Conservation (phyloP, 1,140 invertebrate genomes). For the Drosophila ficusphila region DNA sequence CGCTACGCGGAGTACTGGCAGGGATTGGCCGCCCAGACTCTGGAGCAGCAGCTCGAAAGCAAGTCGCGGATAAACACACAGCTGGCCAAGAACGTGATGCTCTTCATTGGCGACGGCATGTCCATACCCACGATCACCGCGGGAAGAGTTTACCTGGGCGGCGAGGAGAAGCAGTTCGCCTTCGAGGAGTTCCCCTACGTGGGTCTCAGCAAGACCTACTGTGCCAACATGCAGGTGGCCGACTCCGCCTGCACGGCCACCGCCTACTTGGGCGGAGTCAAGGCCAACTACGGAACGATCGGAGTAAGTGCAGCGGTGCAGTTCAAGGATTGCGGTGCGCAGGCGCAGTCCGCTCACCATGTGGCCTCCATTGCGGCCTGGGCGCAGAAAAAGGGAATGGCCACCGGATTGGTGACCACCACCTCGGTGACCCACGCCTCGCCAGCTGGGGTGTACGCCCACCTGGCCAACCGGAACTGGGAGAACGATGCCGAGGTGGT, state of each 20-base stretch:
- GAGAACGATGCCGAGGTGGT: conserved; percentile 89
- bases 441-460: conserved; percentile 90
- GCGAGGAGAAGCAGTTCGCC: conserved; percentile 88
- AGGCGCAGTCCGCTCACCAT: conserved; percentile 85
- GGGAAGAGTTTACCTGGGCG: conserved; percentile 87
- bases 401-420: conserved; percentile 89
- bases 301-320: conserved; percentile 89
- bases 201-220: conserved; percentile 87
- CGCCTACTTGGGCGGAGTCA: conserved; percentile 92
- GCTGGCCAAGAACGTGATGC: conserved; percentile 88
- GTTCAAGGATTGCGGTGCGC: conserved; percentile 86
- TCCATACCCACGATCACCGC: conserved; percentile 89
- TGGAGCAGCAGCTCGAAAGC: conserved; percentile 75
- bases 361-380: conserved; percentile 89
- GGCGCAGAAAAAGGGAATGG: conserved; percentile 89
- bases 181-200: conserved; percentile 87
- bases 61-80: conserved; percentile 84
- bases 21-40: conserved; percentile 55
- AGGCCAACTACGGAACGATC: conserved; percentile 90
- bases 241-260: conserved; percentile 88
- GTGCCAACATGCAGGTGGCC: conserved; percentile 88
- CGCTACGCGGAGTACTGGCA: conserved; percentile 79
- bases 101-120: conserved; percentile 92
- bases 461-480: conserved; percentile 90
- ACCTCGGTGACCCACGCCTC: conserved; percentile 92